Percentiles rank a stretch among this genome's conserved stretches.
Conservation (phyloP, 92 coral and sea anemone genomes). For the Epizoanthus ramosus region DNA sequence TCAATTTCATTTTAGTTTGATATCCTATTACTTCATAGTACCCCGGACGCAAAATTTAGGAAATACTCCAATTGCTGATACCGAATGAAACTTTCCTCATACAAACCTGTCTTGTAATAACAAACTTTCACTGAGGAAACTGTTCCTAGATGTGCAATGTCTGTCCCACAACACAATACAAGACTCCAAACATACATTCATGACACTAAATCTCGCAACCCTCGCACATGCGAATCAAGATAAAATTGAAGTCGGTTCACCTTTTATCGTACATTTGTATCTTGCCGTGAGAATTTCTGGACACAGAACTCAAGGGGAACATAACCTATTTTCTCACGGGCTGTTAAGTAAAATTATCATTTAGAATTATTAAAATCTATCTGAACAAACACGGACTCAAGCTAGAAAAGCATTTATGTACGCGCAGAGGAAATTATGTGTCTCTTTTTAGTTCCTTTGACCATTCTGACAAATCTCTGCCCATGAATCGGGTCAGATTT, state of each 20-base stretch:
- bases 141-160: background rate
- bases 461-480: constrained; percentile 8
- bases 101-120: constrained; percentile 31
- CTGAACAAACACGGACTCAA: constrained; percentile 55
- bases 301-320: constrained; percentile 81
- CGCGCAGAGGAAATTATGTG: background rate
- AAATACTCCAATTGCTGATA: background rate
- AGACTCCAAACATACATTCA: background rate
- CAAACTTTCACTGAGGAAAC: constrained; percentile 1
- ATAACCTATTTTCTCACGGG: constrained; percentile 92
- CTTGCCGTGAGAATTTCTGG: constrained; percentile 87
- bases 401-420: constrained; percentile 12
- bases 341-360: constrained; percentile 80
- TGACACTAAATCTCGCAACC: constrained; percentile 1
- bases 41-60: background rate
- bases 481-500: background rate
- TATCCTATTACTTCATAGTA: background rate
- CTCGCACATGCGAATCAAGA: constrained; percentile 44
- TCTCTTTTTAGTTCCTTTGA: background rate
- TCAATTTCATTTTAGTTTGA: too few species aligned
- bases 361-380: constrained; percentile 66
- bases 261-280: constrained; percentile 78
- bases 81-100: constrained; percentile 3
- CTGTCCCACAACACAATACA: background rate
- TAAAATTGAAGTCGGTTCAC: constrained; percentile 65